Conservation (phyloP, 2,888 invertebrate species). For the Gibbula magus region DNA sequence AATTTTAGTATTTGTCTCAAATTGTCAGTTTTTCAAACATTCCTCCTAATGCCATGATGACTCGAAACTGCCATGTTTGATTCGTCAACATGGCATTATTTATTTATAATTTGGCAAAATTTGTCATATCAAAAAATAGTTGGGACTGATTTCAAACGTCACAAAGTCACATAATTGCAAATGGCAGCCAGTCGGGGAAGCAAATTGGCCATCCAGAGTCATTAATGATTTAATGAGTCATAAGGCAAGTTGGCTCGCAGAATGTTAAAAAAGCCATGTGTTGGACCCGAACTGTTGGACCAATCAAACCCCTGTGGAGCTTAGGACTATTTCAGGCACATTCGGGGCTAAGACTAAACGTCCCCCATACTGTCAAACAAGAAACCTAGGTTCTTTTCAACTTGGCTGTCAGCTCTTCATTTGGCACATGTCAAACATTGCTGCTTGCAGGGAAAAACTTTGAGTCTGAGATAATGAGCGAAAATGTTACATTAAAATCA, state of each 20-base stretch:
- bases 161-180: background rate
- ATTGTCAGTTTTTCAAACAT: too few relatives aligned
- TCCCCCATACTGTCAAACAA: background rate
- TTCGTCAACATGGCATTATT: slow-evolving; percentile 6
- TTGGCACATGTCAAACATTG: background rate
- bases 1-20: too few relatives aligned
- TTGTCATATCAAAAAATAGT: background rate
- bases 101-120: slow-evolving; percentile 15
- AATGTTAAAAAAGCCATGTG: slow-evolving; percentile 9
- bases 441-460: background rate
- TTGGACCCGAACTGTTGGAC: background rate
- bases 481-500: too few relatives aligned
- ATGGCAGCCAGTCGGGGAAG: background rate
- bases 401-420: background rate
- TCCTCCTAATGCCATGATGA: background rate
- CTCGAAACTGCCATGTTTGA: background rate
- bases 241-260: background rate
- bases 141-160: background rate
- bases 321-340: background rate
- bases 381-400: background rate
- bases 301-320: background rate
- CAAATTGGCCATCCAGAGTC: slow-evolving; percentile 11
- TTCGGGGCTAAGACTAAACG: too few relatives aligned
- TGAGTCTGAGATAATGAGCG: too few relatives aligned
- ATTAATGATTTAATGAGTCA: slow-evolving; percentile 21